Evolutionary conservation across 2,113 vertebrate genomes (phyloP).

Genomic region (Elgaria multicarinata): DNA sequence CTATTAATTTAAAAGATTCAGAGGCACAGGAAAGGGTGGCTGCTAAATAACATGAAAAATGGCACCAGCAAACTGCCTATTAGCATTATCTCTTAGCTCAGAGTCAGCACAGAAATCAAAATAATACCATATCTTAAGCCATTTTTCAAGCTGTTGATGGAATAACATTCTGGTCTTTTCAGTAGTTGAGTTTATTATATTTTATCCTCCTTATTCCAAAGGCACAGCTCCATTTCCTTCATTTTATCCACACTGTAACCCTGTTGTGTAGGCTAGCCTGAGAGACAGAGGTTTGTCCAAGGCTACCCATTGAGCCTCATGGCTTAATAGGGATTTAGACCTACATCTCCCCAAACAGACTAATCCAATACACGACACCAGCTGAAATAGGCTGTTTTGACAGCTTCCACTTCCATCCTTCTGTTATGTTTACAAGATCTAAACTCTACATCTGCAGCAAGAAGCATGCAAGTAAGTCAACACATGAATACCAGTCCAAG

Average conservation of each 20-base stretch:
- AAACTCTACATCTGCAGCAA: slow-evolving; percentile 33
- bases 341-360: neutral
- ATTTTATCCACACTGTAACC: neutral
- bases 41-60: slow-evolving; percentile 30
- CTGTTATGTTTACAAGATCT: slow-evolving; percentile 17
- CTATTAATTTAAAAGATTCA: slow-evolving; percentile 37
- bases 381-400: slow-evolving; percentile 27
- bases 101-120: neutral
- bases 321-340: neutral
- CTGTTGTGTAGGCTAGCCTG: neutral
- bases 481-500: slow-evolving; percentile 44
- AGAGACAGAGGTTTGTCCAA: neutral
- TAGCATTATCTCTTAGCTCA: slow-evolving; percentile 20
- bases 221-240: neutral
- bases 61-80: neutral
- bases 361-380: neutral
- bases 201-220: neutral
- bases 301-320: neutral
- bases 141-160: neutral
- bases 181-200: neutral
- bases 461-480: slow-evolving; percentile 49
- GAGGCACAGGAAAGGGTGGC: slow-evolving; percentile 1
- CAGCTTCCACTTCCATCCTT: slow-evolving; percentile 1
- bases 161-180: neutral
- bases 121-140: neutral